phyloP scores from a whole-genome alignment of 35 echinoderm and acorn worm genomes.

The Lytechinus variegatus region DNA sequence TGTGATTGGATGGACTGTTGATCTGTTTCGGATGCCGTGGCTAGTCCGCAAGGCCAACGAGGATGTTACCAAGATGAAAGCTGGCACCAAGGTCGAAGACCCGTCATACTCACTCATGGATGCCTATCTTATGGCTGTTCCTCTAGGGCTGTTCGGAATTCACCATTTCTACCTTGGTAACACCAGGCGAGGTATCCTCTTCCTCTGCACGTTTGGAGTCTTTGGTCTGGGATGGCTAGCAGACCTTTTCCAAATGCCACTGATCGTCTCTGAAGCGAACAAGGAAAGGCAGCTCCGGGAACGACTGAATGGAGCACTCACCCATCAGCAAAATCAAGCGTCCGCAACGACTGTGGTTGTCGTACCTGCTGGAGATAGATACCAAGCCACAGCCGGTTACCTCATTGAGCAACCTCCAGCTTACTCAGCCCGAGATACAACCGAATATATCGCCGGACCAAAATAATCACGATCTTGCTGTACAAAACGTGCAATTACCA shows the following conservation, averaged over 20 bases:
- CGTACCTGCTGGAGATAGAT: not conserved
- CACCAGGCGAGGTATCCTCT: constrained; percentile 50
- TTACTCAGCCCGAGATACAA: not conserved
- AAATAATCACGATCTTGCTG: not conserved
- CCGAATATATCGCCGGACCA: not conserved
- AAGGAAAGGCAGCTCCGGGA: not conserved
- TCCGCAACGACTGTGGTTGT: constrained; percentile 30
- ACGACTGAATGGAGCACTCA: not conserved
- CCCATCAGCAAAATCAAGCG: not conserved
- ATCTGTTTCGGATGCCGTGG: constrained; percentile 61
- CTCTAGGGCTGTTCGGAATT: constrained; percentile 66
- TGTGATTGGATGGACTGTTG: constrained; percentile 67
- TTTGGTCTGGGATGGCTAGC: constrained; percentile 72
- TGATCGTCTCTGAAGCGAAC: constrained; percentile 61
- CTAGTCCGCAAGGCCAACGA: constrained; percentile 65
- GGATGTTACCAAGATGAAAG: not conserved
- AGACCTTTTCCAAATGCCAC: constrained; percentile 60
- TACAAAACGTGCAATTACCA: not conserved
- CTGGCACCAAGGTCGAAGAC: not conserved
- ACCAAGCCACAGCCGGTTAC: not conserved
- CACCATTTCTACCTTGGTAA: constrained; percentile 77
- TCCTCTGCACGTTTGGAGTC: constrained; percentile 57
- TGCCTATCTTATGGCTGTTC: constrained; percentile 61
- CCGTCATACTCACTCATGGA: constrained; percentile 9
- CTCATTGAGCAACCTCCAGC: constrained; percentile 46